phyloP scores from a whole-genome alignment of 64 coral and sea anemone genomes.

The Pocillopora damicornis region DNA sequence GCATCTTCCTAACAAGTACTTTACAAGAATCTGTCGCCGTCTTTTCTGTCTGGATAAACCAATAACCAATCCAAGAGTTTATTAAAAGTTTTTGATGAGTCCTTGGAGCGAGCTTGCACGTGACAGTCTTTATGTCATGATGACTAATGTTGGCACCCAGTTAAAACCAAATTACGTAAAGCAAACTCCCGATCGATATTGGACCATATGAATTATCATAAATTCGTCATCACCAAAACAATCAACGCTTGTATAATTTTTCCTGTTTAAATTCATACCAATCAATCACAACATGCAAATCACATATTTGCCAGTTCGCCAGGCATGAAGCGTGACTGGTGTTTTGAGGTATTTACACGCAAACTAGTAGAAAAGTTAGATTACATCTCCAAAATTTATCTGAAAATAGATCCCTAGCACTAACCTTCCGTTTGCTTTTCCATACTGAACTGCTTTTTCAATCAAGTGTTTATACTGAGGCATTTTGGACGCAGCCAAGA shows the following conservation, averaged over 20 bases:
- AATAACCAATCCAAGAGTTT: too few species aligned
- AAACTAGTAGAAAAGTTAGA: background rate
- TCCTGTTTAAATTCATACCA: background rate
- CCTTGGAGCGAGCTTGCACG: background rate
- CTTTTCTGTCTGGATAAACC: too few species aligned
- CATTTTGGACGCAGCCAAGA: conserved; percentile 95
- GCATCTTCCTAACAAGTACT: too few species aligned
- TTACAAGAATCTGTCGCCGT: too few species aligned
- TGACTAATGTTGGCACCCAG: background rate
- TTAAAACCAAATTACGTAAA: background rate
- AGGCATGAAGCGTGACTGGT: conserved; percentile 5
- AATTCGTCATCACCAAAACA: background rate
- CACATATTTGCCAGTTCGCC: too few species aligned
- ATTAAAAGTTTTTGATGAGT: too few species aligned
- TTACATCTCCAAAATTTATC: background rate
- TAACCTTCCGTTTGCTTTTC: conserved; percentile 90
- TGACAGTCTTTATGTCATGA: background rate
- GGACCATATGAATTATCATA: background rate
- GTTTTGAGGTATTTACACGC: background rate
- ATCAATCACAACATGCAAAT: background rate
- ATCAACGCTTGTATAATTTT: background rate
- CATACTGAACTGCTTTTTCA: conserved; percentile 82
- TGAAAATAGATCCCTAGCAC: background rate
- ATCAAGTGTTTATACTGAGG: conserved; percentile 81
- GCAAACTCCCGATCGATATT: conserved; percentile 8